Conservation (phyloP, 2,113 vertebrate species). For the Bujurquina vittata region DNA sequence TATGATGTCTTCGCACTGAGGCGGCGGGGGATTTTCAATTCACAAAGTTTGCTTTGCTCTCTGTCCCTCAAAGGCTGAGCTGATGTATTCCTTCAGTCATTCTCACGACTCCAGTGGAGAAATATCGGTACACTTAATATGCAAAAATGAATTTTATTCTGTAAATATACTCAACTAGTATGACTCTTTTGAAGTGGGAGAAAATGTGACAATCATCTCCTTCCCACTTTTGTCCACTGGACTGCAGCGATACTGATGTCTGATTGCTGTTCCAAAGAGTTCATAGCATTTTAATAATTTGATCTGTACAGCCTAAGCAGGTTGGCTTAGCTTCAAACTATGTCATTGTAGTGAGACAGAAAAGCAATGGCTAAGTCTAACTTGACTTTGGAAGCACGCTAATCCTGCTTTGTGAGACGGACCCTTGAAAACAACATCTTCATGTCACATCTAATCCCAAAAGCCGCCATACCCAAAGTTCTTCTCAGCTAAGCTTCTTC, state of each 20-base stretch:
- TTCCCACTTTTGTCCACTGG: not conserved
- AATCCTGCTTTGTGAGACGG: constrained; percentile 54
- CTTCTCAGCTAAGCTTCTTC: constrained; percentile 18
- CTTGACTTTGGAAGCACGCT: constrained; percentile 44
- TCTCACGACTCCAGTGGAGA: constrained; percentile 17
- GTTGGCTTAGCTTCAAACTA: constrained; percentile 26
- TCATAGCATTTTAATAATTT: not conserved
- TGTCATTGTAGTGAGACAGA: constrained; percentile 33
- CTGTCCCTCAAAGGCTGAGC: constrained; percentile 25
- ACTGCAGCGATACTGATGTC: not conserved
- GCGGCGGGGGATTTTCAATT: constrained; percentile 32
- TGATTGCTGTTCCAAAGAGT: not conserved
- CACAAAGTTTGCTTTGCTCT: constrained; percentile 49
- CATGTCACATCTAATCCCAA: constrained; percentile 60
- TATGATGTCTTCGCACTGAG: constrained; percentile 43
- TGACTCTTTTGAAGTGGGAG: not conserved
- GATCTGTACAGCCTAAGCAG: not conserved
- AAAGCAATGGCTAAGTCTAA: constrained; percentile 35
- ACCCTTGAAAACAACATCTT: constrained; percentile 55
- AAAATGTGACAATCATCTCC: not conserved
- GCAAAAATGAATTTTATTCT: constrained; percentile 24
- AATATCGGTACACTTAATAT: constrained; percentile 32
- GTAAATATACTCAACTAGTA: constrained; percentile 26
- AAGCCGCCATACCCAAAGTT: constrained; percentile 29
- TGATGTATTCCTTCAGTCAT: constrained; percentile 39